Evolutionary conservation across 2,797 vertebrate species (phyloP).

Genomic region (Alcedo quadribrachys): DNA sequence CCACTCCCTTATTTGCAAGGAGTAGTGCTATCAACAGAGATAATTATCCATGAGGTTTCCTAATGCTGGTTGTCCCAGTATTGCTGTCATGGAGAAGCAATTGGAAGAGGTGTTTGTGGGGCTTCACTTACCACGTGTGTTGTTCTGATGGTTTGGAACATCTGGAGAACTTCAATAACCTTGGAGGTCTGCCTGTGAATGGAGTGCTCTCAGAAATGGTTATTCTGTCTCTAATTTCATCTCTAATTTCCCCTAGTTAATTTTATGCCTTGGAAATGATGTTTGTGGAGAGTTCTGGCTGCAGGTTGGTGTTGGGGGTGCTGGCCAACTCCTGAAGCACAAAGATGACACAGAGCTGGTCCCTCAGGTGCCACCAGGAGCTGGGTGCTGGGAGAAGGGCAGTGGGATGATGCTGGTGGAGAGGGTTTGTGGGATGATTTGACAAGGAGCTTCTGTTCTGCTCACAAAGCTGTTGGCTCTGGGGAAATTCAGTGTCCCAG

Average conservation of each 20-base stretch:
- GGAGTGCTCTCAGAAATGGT: neutral
- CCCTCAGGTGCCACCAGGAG: neutral
- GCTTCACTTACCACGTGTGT: neutral
- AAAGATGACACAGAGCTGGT: neutral
- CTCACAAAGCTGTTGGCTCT: neutral
- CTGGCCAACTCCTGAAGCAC: neutral
- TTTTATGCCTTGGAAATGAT: neutral
- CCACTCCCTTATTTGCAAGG: constrained; percentile 68
- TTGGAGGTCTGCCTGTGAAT: accelerated
- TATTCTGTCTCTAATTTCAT: neutral
- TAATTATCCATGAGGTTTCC: constrained; percentile 2
- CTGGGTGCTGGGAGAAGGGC: neutral
- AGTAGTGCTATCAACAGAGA: constrained; percentile 23
- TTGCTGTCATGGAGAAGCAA: neutral
- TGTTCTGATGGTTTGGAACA: neutral
- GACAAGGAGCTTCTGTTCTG: neutral
- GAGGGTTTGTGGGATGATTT: neutral
- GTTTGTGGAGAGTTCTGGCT: neutral
- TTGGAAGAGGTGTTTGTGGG: neutral
- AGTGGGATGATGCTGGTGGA: neutral
- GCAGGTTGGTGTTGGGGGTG: neutral
- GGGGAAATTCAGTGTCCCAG: neutral
- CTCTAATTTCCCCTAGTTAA: neutral
- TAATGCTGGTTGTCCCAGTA: neutral
- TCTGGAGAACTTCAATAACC: neutral